phyloP scores from a whole-genome alignment of 92 coral and sea anemone species.

The Diadumene lineata region DNA sequence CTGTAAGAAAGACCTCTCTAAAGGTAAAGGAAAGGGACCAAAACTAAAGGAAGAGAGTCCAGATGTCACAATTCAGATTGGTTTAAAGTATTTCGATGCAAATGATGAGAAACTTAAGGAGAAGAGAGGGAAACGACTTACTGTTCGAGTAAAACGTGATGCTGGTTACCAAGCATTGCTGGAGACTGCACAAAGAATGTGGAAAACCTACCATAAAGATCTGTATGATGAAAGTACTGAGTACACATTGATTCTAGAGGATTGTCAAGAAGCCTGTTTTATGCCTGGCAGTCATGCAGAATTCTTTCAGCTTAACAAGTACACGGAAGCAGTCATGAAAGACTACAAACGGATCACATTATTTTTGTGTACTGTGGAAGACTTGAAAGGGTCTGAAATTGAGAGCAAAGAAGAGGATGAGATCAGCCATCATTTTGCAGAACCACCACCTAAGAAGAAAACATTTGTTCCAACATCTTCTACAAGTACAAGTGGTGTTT shows the following conservation, averaged over 20 bases:
- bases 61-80: slow-evolving; percentile 50
- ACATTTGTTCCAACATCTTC: slow-evolving; percentile 3
- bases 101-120: slow-evolving; percentile 46
- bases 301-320: slow-evolving; percentile 34
- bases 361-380: background rate
- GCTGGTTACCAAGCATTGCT: slow-evolving; percentile 28
- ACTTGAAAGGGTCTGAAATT: background rate
- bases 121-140: slow-evolving; percentile 57
- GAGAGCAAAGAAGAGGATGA: background rate
- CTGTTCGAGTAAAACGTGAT: slow-evolving; percentile 26
- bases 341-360: background rate
- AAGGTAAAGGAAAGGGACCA: slow-evolving; percentile 39
- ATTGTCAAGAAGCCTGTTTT: slow-evolving; percentile 55
- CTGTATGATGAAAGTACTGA: slow-evolving; percentile 46
- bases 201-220: slow-evolving; percentile 51
- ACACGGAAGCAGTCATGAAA: background rate
- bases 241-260: slow-evolving; percentile 44
- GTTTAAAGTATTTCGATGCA: slow-evolving; percentile 37
- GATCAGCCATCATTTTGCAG: background rate
- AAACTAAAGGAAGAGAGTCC: slow-evolving; percentile 26
- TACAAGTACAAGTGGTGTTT: slow-evolving; percentile 1
- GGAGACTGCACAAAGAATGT: slow-evolving; percentile 48
- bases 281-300: slow-evolving; percentile 52
- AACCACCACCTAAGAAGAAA: slow-evolving; percentile 3
- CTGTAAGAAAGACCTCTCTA: slow-evolving; percentile 30